Percentiles rank a stretch among this genome's conserved stretches.
phyloP scores from a whole-genome alignment of 1,140 invertebrate genomes.

The Leptonema lineaticorne region DNA sequence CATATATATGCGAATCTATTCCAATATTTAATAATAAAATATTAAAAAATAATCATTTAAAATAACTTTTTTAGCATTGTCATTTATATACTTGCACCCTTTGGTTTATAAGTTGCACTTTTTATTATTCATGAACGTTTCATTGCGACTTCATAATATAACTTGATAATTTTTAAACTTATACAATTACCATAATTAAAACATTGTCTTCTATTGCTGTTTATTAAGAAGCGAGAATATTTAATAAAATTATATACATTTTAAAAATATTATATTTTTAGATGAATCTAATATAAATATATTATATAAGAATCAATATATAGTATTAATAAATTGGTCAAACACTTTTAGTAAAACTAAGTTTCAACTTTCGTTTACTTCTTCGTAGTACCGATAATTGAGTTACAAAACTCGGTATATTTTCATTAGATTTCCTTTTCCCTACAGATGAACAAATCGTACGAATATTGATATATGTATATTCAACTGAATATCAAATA shows the following conservation, averaged over 20 bases:
- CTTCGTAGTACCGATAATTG: slow-evolving; percentile 22
- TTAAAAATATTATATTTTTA: too few species aligned
- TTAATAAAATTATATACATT: too few species aligned
- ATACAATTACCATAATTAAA: background rate
- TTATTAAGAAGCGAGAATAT: too few species aligned
- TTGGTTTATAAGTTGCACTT: background rate
- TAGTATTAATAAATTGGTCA: slow-evolving; percentile 1
- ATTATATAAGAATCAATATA: background rate
- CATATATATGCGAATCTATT: too few species aligned
- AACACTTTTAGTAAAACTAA: background rate
- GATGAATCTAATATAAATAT: too few species aligned
- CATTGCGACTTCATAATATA: background rate
- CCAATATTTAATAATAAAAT: too few species aligned
- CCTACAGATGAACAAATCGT: background rate
- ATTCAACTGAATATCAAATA: too few species aligned
- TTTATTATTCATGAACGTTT: background rate
- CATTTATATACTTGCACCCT: too few species aligned
- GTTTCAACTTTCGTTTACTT: background rate
- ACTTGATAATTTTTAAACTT: background rate
- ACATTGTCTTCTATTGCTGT: background rate
- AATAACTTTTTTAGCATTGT: too few species aligned
- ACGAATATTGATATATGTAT: slow-evolving; percentile 12
- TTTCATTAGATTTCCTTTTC: slow-evolving; percentile 37
- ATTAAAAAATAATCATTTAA: too few species aligned
- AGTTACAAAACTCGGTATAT: slow-evolving; percentile 34